phyloP scores from a whole-genome alignment of 2,888 invertebrate genomes.

The Villa cingulata region DNA sequence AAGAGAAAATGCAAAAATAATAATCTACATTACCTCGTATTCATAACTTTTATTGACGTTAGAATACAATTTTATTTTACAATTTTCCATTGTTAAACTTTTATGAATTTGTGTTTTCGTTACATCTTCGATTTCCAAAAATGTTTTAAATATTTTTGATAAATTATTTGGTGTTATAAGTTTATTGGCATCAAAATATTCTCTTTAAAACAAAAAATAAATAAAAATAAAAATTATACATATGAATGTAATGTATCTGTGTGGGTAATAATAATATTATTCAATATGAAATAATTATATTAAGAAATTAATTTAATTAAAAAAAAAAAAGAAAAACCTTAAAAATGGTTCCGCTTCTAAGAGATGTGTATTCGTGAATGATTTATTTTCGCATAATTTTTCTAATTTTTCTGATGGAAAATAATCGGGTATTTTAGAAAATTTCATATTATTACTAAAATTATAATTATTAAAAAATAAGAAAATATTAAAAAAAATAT shows the following conservation, averaged over 20 bases:
- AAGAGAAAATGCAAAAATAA: not conserved
- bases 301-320: too few species aligned
- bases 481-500: too few species aligned
- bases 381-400: not conserved
- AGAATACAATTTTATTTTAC: not conserved
- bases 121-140: not conserved
- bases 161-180: not conserved
- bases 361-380: not conserved
- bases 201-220: not conserved
- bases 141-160: not conserved
- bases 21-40: not conserved
- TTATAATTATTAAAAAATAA: not conserved
- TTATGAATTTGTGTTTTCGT: not conserved
- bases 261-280: too few species aligned
- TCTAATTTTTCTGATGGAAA: not conserved
- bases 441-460: not conserved
- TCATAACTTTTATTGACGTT: not conserved
- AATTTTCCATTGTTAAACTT: not conserved
- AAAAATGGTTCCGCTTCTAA: not conserved
- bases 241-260: too few species aligned
- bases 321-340: not conserved
- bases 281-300: too few species aligned
- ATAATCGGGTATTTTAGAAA: not conserved
- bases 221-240: too few species aligned
- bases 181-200: not conserved